Evolutionary conservation across 1,140 invertebrate species (phyloP), one percentile per base, ranked within the genome.

Genomic region (Sinella curviseta): DNA sequence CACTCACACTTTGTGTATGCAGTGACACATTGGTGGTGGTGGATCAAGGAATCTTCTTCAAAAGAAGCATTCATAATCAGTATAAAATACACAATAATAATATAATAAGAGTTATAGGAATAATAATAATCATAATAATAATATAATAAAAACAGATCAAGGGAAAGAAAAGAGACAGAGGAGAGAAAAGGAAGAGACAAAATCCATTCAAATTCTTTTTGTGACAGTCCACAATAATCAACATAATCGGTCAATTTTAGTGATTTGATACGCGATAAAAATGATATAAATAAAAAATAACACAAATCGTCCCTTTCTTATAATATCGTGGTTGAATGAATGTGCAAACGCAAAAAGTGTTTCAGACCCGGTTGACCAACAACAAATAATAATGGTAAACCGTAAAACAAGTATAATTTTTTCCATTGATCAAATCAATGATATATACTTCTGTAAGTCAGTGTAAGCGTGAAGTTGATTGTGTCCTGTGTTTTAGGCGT

Each of bases 141-240:
- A 70, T n/a, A n/a, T 70, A 70, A 48, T 48, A 48, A 48, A 70
- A 70, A 70, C 65, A 70, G 65, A 70, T 70, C 65, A 33, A 70
- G 65, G 65, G 65, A 70, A 60, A 60, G 55, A 60, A 16, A 70
- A 70, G 65, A 70, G 31, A 33, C 30, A n/a, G 14, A 60, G 24
- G 24, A 8, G 24, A 60, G 24, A 60, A 60, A 12, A 48, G 39
- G 39, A 48, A 48, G 57, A 65, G 57, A 65, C 16, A 65, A 65
- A 65, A 65, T 70, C 65, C 31, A 70, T 70, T 70, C 65, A 70
- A 70, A 70, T 48, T 3, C 24, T 60, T 26, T 60, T 16, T 60
- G 57, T 60, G 39, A 48, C 57, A 60, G 24, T 33, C 31, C 65
- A 65, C 57, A 70, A 33, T 70, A 31, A 70, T 26, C 24, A 31